These are phyloP conservation scores for Heliothis peltigera DNA, from an alignment of 2,888 invertebrate species.

Conservation along the genomic window DNA sequence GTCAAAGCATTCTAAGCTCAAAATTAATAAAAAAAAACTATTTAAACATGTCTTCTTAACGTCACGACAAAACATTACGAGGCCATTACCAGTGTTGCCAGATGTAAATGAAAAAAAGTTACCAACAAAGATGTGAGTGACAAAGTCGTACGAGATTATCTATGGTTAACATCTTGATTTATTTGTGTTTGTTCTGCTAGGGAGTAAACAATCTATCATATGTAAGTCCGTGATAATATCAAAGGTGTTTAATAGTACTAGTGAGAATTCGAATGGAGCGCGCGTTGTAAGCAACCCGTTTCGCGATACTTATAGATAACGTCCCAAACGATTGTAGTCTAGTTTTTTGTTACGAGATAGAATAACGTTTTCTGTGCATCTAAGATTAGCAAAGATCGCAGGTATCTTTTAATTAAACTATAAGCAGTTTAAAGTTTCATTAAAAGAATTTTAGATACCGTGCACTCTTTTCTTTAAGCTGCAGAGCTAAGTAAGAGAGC, in stretches of 20 bases:
- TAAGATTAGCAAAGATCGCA: constrained; percentile 7
- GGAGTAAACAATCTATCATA: constrained; percentile 78
- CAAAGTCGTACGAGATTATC: constrained; percentile 80
- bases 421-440: constrained; percentile 8
- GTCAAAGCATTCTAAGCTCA: constrained; percentile 30
- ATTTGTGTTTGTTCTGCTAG: constrained; percentile 76
- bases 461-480: not conserved
- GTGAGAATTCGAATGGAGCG: constrained; percentile 59
- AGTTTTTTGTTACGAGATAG: constrained; percentile 35
- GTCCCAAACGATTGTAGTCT: constrained; percentile 44
- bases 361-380: constrained; percentile 18
- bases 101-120: constrained; percentile 65
- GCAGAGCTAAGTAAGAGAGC: not conserved
- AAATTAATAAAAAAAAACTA: constrained; percentile 7
- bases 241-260: constrained; percentile 66
- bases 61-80: constrained; percentile 69
- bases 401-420: not conserved
- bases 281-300: constrained; percentile 54
- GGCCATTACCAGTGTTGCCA: constrained; percentile 76
- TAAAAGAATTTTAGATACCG: constrained; percentile 3
- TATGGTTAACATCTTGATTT: constrained; percentile 76
- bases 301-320: constrained; percentile 56
- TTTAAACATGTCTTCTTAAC: constrained; percentile 75
- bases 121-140: constrained; percentile 77
- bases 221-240: constrained; percentile 69